A percentile compares a stretch with the other conserved stretches of the same genome.
Evolutionary conservation across 1,140 invertebrate genomes (phyloP).

Genomic region (Coelopa frigida): DNA sequence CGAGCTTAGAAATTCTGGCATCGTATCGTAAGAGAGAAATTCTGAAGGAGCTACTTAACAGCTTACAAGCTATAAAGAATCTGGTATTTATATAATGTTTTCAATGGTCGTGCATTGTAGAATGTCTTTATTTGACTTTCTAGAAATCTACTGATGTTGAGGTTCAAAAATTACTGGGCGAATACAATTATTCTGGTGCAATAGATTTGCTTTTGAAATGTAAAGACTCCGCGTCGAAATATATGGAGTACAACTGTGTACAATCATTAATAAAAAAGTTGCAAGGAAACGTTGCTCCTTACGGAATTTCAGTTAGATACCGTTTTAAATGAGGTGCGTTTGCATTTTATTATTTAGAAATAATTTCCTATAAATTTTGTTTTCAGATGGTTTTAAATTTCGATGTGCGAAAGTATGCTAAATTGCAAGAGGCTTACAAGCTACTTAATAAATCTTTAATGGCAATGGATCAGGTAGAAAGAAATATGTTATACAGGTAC

Average conservation of each 20-base stretch:
- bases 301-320: slow-evolving; percentile 88
- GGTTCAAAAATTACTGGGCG: slow-evolving; percentile 69
- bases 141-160: slow-evolving; percentile 73
- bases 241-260: slow-evolving; percentile 79
- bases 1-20: slow-evolving; percentile 77
- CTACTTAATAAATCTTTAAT: slow-evolving; percentile 79
- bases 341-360: not conserved
- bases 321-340: slow-evolving; percentile 68
- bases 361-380: slow-evolving; percentile 8
- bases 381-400: slow-evolving; percentile 62
- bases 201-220: slow-evolving; percentile 84
- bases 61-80: slow-evolving; percentile 73
- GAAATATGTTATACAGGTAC: slow-evolving; percentile 27
- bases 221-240: slow-evolving; percentile 71
- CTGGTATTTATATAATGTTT: slow-evolving; percentile 44
- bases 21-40: slow-evolving; percentile 81
- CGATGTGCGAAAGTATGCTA: slow-evolving; percentile 62
- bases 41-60: slow-evolving; percentile 67
- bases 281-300: slow-evolving; percentile 83
- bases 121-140: not conserved
- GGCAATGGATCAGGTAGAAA: slow-evolving; percentile 84
- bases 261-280: slow-evolving; percentile 77
- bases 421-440: slow-evolving; percentile 78
- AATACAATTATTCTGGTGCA: slow-evolving; percentile 82
- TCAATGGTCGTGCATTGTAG: not conserved